Conservation (phyloP, 1,140 invertebrate genomes). For the Drosophila pseudoananassae region DNA sequence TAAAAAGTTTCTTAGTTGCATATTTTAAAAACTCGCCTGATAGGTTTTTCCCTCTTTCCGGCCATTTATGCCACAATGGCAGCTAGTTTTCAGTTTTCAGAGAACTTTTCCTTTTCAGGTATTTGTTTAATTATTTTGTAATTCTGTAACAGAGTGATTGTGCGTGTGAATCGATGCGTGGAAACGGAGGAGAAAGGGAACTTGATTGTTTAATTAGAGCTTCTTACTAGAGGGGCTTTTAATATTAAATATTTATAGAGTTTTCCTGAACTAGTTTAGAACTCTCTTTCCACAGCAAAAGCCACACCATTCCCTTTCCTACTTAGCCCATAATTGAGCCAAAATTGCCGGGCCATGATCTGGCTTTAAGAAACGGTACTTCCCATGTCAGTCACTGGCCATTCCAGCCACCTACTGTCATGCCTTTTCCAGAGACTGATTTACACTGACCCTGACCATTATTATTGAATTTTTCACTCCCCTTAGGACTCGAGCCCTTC, state of each 20-base stretch:
- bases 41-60: neutral
- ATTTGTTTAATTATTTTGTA: conserved; percentile 31
- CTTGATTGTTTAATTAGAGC: conserved; percentile 7
- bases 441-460: conserved; percentile 69
- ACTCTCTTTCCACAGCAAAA: conserved; percentile 6
- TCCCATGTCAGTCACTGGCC: conserved; percentile 81
- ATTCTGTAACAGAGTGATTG: neutral
- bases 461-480: conserved; percentile 66
- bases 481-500: conserved; percentile 1
- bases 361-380: conserved; percentile 42
- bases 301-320: conserved; percentile 47
- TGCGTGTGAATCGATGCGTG: conserved; percentile 17
- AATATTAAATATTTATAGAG: neutral
- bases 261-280: conserved; percentile 26
- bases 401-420: conserved; percentile 35
- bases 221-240: neutral
- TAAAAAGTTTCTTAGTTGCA: conserved; percentile 50
- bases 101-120: conserved; percentile 8
- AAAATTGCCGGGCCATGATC: conserved; percentile 53
- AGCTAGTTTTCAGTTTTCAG: conserved; percentile 10
- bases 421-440: conserved; percentile 43
- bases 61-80: conserved; percentile 13
- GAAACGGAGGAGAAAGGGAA: neutral
- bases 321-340: conserved; percentile 77
- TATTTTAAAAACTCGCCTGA: conserved; percentile 19